phyloP scores from a whole-genome alignment of 2,113 vertebrate species.

The Fulica atra region DNA sequence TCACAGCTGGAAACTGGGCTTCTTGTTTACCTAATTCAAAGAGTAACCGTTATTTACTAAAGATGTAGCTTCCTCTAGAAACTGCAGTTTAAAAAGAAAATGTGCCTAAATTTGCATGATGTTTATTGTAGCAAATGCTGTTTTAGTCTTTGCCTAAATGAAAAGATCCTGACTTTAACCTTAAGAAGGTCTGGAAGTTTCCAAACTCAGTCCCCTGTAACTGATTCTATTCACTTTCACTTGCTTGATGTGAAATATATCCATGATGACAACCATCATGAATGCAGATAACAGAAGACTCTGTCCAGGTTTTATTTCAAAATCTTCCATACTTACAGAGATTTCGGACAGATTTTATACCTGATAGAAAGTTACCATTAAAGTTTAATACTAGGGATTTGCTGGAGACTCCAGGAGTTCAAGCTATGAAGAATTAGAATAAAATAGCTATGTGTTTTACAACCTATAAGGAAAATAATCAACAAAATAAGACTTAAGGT shows the following conservation, averaged over 20 bases:
- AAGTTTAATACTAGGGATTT: conserved; percentile 47
- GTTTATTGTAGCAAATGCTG: neutral
- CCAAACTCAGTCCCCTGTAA: neutral
- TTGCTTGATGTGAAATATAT: neutral
- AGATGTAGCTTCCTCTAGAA: neutral
- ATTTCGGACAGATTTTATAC: conserved; percentile 25
- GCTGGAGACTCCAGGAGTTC: conserved; percentile 6
- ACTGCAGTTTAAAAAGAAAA: neutral
- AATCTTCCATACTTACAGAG: neutral
- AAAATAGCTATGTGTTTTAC: conserved; percentile 15
- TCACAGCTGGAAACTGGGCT: neutral
- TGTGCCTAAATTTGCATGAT: neutral
- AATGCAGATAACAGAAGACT: neutral
- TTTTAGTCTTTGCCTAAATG: neutral
- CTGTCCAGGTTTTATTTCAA: conserved; percentile 11
- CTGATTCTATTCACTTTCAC: neutral
- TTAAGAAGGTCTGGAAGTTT: conserved; percentile 11
- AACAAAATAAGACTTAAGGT: conserved; percentile 5
- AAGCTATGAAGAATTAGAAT: conserved; percentile 42
- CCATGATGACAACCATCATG: neutral
- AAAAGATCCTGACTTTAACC: neutral
- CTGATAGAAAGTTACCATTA: conserved; percentile 39
- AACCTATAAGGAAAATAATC: conserved; percentile 19
- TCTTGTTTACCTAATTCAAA: neutral
- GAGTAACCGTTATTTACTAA: neutral